Conservation (phyloP, 2,888 invertebrate genomes). For the Aspidapion aeneum region DNA sequence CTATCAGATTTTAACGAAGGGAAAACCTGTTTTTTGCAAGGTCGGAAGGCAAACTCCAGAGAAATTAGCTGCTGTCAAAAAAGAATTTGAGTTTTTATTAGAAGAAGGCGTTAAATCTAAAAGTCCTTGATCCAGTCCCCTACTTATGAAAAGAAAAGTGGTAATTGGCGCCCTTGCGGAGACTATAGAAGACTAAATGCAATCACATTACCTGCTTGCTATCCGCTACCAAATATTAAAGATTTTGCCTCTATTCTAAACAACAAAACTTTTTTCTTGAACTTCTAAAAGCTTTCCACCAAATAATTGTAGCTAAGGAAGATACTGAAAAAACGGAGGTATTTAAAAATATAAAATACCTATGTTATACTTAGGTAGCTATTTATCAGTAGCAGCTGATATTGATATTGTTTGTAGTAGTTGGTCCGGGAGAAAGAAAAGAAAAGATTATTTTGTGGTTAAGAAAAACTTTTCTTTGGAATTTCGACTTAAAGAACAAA, state of each 20-base stretch:
- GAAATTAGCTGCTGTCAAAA: slow-evolving; percentile 27
- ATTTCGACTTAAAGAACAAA: not conserved
- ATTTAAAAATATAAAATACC: no score
- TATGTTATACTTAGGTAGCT: no score
- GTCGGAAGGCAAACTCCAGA: slow-evolving; percentile 21
- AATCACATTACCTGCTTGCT: slow-evolving; percentile 31
- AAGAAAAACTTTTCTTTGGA: not conserved
- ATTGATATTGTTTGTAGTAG: no score
- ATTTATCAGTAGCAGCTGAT: no score
- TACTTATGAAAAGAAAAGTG: not conserved
- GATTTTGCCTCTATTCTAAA: slow-evolving; percentile 22
- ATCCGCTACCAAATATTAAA: slow-evolving; percentile 33
- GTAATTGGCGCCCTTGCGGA: slow-evolving; percentile 20
- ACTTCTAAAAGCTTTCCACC: slow-evolving; percentile 25
- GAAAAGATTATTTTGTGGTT: not conserved
- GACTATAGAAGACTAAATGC: slow-evolving; percentile 31
- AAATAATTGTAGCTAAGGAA: slow-evolving; percentile 21
- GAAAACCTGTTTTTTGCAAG: slow-evolving; percentile 5
- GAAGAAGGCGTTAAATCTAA: slow-evolving; percentile 22
- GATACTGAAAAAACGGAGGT: slow-evolving; percentile 33
- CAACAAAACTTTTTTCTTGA: slow-evolving; percentile 27
- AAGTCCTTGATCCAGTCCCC: not conserved
- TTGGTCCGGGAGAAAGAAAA: not conserved
- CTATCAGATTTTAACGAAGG: slow-evolving; percentile 8
- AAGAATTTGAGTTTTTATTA: slow-evolving; percentile 32